Base-by-base conservation (phyloP, 2,797 vertebrate genomes). In the Novumbra hubbsi region DNA sequence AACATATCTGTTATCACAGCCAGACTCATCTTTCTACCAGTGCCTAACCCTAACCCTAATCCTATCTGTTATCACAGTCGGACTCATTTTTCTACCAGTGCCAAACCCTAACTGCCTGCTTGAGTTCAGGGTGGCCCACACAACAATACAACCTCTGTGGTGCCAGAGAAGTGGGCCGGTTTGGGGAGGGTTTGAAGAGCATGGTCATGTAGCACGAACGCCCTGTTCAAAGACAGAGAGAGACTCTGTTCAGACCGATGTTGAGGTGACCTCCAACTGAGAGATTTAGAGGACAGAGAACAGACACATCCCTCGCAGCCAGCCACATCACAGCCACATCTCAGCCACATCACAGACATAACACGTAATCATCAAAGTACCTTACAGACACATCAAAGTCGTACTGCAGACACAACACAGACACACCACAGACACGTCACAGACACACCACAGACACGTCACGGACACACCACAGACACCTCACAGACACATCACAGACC, bases 1-100 rank as follows among this genome's bases (percentile, higher is more conserved):
- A n/a, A n/a, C n/a, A n/a, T n/a, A n/a, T n/a, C 88, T 84, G 87
- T 84, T 89, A 90, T 91, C 89, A 91, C 90, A 92, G 88, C 88
- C 85, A 80, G 82, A 75, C 83, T 90, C 84, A 85, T 87, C 81
- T 75, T 73, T 85, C 83, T 84, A 81, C 71, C 80, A 85, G 80
- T 86, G 80, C 78, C n/a, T n/a, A n/a, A n/a, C n/a, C n/a, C n/a
- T n/a, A n/a, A n/a, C n/a, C n/a, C n/a, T n/a, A n/a, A n/a, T n/a
- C n/a, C n/a, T n/a, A n/a, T n/a, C n/a, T n/a, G n/a, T n/a, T n/a
- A n/a, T n/a, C n/a, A n/a, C n/a, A n/a, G n/a, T n/a, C n/a, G n/a
- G n/a, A n/a, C n/a, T n/a, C n/a, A n/a, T n/a, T n/a, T n/a, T n/a
- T n/a, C n/a, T n/a, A n/a, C n/a, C n/a, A n/a, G n/a, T n/a, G n/a